Base-by-base conservation (phyloP, 2,797 vertebrate species). In the Karalla daura region DNA sequence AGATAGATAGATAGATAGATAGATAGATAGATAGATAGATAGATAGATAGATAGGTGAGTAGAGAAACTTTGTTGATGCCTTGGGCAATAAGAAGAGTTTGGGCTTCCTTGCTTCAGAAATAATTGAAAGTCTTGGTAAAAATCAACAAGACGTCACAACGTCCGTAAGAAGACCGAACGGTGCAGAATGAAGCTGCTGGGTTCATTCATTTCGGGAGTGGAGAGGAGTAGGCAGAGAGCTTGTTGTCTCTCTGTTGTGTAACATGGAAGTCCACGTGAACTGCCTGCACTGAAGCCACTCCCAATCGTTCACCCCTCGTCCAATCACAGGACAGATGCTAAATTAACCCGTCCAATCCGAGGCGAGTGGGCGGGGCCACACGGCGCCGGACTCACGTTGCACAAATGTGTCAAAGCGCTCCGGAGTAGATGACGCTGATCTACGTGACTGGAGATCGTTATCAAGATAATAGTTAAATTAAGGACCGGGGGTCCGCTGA, bases 231-330 rank as follows among this genome's bases (percentile, higher is more conserved):
- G 10, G 7, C 49, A 47, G 41, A 0, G 1, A 6, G 23, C n/a
- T 64, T 83, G 76, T 79, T 75, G 74, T 79, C 53, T 2, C 3
- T 54, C 41, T 63, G 74, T 93, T 93, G 72, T 1, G 73, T 94
- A 93, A 94, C 90, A 84, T 88, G 88, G 76, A 10, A 2, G 24
- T 84, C 81, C 92, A 94, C 91, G 92, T 94, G 93, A 92, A 81
- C 15, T 27, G 14, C 11, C 15, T 39, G 21, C 53, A n/a, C n/a
- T n/a, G n/a, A 45, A 64, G 59, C 56, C 43, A 64, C 20, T 11
- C 0, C 0, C 0, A 2, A 4, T 0, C 0, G 0, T 2, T 0
- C n/a, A n/a, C n/a, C n/a, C n/a, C n/a, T 6, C 1, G n/a, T 5
- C 86, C 86, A 85, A 86, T 87, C 55, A 59, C 8, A 36, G 1